These are phyloP conservation scores for Leptinotarsa peninsularis DNA, from an alignment of 2,888 invertebrate genomes.

Conservation along the genomic window DNA sequence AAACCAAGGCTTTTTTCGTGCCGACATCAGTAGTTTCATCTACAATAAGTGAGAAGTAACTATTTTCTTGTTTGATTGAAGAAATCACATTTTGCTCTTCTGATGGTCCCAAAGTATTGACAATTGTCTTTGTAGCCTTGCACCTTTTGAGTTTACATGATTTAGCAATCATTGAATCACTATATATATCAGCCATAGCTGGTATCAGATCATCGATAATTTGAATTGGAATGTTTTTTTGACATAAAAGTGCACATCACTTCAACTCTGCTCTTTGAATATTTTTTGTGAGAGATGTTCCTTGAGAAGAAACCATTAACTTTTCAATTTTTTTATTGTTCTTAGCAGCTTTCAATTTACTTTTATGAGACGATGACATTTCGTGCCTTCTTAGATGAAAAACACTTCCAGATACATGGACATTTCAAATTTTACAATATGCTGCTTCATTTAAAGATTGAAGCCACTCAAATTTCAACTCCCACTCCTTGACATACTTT, in stretches of 20 bases:
- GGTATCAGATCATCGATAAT: neutral
- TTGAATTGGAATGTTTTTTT: conserved; percentile 3
- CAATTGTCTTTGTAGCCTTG: neutral
- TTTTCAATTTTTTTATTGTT: neutral
- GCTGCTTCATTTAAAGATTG: neutral
- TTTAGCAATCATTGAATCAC: neutral
- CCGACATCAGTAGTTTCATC: conserved; percentile 1
- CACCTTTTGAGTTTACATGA: neutral
- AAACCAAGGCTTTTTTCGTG: neutral
- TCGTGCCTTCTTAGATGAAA: neutral
- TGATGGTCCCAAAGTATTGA: neutral
- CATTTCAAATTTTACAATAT: neutral
- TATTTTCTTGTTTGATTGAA: neutral
- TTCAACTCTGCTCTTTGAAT: neutral
- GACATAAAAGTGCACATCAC: neutral
- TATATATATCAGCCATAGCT: neutral
- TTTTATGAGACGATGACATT: neutral
- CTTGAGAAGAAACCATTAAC: neutral
- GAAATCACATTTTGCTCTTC: neutral
- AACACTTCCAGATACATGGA: neutral
- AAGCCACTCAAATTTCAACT: neutral
- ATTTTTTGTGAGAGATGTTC: neutral
- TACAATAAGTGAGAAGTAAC: neutral
- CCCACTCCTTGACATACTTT: neutral
- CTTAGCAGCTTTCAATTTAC: conserved; percentile 1